phyloP scores from a whole-genome alignment of 2,797 vertebrate genomes.

The Malacoraja senta region DNA sequence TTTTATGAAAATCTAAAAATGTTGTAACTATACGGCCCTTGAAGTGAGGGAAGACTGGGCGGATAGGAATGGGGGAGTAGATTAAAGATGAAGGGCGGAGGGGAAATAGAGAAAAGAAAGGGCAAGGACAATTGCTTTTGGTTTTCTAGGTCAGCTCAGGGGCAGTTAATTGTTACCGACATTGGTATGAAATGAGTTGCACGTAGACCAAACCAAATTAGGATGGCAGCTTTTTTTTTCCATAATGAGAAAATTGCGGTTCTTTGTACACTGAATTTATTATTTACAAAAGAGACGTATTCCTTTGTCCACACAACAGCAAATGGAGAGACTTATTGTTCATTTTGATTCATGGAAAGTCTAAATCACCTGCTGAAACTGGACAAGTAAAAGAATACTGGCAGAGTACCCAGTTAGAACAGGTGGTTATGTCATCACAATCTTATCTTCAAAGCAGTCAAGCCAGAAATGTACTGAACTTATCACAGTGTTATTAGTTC shows the following conservation, averaged over 20 bases:
- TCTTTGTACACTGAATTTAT: neutral
- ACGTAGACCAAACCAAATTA: neutral
- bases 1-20: neutral
- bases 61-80: neutral
- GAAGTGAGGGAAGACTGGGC: neutral
- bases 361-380: neutral
- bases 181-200: neutral
- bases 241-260: neutral
- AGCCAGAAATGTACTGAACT: neutral
- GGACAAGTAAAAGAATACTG: neutral
- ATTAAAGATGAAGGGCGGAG: neutral
- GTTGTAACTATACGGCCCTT: neutral
- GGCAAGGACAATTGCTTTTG: neutral
- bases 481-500: neutral
- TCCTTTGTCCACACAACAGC: neutral
- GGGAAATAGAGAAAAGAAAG: neutral
- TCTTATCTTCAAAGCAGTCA: neutral
- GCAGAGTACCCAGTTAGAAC: neutral
- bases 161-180: neutral
- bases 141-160: neutral
- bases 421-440: neutral
- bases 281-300: neutral
- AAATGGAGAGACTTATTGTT: neutral
- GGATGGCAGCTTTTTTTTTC: neutral
- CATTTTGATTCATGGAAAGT: neutral